Evolutionary conservation across 1,140 invertebrate genomes (phyloP).

Genomic region (Atta texana): DNA sequence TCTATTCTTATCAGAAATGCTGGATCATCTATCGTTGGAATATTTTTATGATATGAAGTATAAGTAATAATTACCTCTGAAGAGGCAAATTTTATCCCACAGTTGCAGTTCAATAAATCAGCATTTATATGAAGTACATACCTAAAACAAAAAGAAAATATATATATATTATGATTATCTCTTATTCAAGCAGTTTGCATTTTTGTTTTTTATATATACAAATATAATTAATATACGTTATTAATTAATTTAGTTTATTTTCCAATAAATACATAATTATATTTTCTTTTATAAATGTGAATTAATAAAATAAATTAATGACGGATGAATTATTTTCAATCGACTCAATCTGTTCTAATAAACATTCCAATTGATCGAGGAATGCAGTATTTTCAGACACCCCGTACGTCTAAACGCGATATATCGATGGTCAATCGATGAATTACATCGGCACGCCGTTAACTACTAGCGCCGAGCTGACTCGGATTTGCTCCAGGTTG

Average conservation of each 20-base stretch:
- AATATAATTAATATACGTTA: background rate
- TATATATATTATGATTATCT: background rate
- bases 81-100: background rate
- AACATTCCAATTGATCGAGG: background rate
- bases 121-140: background rate
- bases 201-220: background rate
- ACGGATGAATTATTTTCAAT: background rate
- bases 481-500: slow-evolving; percentile 45
- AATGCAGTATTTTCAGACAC: slow-evolving; percentile 19
- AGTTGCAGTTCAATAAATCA: background rate
- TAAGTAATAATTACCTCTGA: background rate
- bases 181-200: background rate
- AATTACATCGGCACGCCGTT: slow-evolving; percentile 70
- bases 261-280: background rate
- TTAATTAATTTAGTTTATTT: background rate
- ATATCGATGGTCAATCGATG: slow-evolving; percentile 67
- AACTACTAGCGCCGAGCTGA: slow-evolving; percentile 68
- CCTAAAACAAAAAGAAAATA: slow-evolving; percentile 41
- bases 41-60: background rate
- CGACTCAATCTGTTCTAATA: background rate
- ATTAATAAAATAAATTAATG: background rate
- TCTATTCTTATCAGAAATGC: background rate
- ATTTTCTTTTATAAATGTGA: background rate
- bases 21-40: background rate
- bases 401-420: slow-evolving; percentile 17